phyloP scores from a whole-genome alignment of 2,113 vertebrate genomes.

The Nestor notabilis region DNA sequence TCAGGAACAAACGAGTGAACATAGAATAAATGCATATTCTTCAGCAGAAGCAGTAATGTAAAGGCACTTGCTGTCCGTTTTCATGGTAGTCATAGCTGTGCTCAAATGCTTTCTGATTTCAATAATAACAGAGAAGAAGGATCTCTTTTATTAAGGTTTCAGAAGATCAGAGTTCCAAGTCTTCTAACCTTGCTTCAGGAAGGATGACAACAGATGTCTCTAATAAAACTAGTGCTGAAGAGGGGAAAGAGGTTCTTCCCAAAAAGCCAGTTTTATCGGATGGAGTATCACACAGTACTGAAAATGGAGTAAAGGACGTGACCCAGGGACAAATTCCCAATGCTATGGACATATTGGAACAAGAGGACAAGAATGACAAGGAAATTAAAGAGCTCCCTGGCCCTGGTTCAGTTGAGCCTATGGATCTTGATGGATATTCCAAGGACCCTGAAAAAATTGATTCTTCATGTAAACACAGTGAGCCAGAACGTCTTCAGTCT shows the following conservation, averaged over 20 bases:
- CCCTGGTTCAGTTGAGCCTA: slow-evolving; percentile 80
- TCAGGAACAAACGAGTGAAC: not conserved
- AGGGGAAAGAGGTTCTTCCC: slow-evolving; percentile 82
- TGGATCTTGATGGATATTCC: slow-evolving; percentile 85
- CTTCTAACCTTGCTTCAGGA: slow-evolving; percentile 30
- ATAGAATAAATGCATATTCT: not conserved
- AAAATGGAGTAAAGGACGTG: slow-evolving; percentile 75
- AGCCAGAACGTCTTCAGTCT: slow-evolving; percentile 49
- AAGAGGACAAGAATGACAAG: slow-evolving; percentile 63
- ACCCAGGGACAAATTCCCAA: slow-evolving; percentile 65
- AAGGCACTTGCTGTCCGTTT: not conserved
- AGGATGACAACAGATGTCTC: slow-evolving; percentile 90
- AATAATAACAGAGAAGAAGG: not conserved
- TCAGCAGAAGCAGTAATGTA: not conserved
- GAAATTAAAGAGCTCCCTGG: slow-evolving; percentile 71
- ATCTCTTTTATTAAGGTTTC: slow-evolving; percentile 60
- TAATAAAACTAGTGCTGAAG: slow-evolving; percentile 85
- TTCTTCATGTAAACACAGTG: slow-evolving; percentile 30
- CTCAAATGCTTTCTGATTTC: not conserved
- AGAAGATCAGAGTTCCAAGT: slow-evolving; percentile 61
- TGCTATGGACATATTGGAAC: slow-evolving; percentile 72
- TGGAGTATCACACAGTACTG: slow-evolving; percentile 59
- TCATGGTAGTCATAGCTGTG: not conserved
- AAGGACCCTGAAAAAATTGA: slow-evolving; percentile 67
- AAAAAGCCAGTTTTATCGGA: slow-evolving; percentile 82